phyloP scores from a whole-genome alignment of 1,140 invertebrate species.

The Drosophila santomea region DNA sequence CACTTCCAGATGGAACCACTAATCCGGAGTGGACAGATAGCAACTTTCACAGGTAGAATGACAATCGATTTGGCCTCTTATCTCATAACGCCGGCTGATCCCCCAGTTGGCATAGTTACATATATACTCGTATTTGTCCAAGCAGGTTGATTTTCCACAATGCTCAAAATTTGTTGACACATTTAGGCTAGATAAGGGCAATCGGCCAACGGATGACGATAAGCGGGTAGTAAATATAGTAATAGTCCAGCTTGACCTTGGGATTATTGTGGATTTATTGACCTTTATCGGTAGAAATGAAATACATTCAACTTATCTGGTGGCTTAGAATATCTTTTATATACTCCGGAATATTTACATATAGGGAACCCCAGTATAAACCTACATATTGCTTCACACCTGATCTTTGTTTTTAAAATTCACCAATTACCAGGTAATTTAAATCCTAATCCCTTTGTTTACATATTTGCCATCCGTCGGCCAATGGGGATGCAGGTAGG shows the following conservation, averaged over 20 bases:
- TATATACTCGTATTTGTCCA: not conserved
- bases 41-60: slow-evolving; percentile 7
- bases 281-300: not conserved
- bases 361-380: not conserved
- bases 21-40: not conserved
- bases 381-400: not conserved
- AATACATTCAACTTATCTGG: not conserved
- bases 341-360: not conserved
- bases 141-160: slow-evolving; percentile 1
- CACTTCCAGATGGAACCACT: not conserved
- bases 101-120: not conserved
- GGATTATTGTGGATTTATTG: not conserved
- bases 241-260: not conserved
- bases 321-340: no score
- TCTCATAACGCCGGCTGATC: not conserved
- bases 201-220: not conserved
- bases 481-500: slow-evolving; percentile 30
- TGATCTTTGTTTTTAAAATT: not conserved
- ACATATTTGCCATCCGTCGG: slow-evolving; percentile 6
- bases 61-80: slow-evolving; percentile 5
- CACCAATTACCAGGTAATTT: slow-evolving; percentile 1
- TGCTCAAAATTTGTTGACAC: not conserved
- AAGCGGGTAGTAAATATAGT: no score
- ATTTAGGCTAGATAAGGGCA: slow-evolving; percentile 6
- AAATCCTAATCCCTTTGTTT: slow-evolving; percentile 70